These are phyloP conservation scores for Lathronympha strigana DNA, from an alignment of 2,888 invertebrate species.

Conservation along the genomic window DNA sequence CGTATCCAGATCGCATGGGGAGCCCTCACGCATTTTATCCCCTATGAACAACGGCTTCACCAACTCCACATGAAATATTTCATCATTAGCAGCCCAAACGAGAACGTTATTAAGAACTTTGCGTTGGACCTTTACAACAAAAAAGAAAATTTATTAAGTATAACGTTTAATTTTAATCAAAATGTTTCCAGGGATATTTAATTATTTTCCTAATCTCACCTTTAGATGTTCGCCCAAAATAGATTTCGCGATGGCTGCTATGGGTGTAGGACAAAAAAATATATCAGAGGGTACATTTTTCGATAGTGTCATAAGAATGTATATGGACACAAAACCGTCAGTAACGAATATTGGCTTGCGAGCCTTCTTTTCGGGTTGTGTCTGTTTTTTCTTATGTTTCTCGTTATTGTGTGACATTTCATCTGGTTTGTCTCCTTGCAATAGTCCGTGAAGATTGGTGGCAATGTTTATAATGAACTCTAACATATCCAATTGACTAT, in stretches of 20 bases:
- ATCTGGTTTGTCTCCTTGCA: conserved; percentile 39
- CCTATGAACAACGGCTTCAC: conserved; percentile 60
- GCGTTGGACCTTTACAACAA: conserved; percentile 58
- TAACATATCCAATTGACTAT: conserved; percentile 63
- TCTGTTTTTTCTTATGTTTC: conserved; percentile 42
- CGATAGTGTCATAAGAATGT: conserved; percentile 63
- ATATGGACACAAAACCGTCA: conserved; percentile 69
- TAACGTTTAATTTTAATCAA: conserved; percentile 17
- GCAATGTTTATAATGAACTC: conserved; percentile 71
- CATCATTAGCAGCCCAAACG: conserved; percentile 71
- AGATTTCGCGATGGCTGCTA: conserved; percentile 58
- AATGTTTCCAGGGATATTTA: conserved; percentile 25
- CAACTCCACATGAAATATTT: conserved; percentile 67
- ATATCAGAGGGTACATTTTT: conserved; percentile 61
- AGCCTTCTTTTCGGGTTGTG: conserved; percentile 40
- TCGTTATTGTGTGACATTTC: conserved; percentile 39
- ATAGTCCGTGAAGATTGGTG: conserved; percentile 53
- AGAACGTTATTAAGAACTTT: conserved; percentile 59
- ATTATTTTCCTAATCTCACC: conserved; percentile 50
- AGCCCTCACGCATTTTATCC: conserved; percentile 49
- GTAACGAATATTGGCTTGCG: conserved; percentile 63
- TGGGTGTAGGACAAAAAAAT: conserved; percentile 63
- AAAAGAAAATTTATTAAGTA: conserved; percentile 20
- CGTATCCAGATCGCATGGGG: conserved; percentile 56
- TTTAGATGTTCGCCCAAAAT: conserved; percentile 65